Evolutionary conservation across 92 coral and sea anemone species (phyloP).

Genomic region (Ricordea florida): DNA sequence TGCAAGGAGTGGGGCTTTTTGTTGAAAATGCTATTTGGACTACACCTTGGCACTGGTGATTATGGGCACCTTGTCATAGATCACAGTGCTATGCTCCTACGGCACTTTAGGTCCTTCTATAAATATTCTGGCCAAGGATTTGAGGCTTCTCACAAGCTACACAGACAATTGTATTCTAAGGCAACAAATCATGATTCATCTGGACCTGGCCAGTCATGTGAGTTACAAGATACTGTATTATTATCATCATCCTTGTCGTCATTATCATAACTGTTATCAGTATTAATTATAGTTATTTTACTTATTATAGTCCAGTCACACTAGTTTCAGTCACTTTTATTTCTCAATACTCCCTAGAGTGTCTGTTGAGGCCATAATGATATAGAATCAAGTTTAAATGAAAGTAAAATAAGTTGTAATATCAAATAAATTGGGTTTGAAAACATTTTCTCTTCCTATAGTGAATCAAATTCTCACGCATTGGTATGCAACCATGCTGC

Average conservation of each 20-base stretch:
- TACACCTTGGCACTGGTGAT: constrained; percentile 1
- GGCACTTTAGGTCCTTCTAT: not conserved
- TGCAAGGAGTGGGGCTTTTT: not conserved
- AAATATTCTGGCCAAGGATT: no score
- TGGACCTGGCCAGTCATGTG: constrained; percentile 3
- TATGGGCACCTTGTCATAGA: no score
- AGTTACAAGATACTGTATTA: not conserved
- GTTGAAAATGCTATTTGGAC: not conserved
- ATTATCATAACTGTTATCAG: not conserved
- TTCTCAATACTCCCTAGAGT: not conserved
- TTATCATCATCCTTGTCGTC: not conserved
- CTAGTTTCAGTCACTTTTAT: not conserved
- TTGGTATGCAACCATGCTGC: no score
- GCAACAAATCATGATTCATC: no score
- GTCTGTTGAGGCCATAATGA: constrained; percentile 1
- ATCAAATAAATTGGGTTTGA: not conserved
- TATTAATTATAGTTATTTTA: not conserved
- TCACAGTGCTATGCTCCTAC: not conserved
- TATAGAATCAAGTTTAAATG: not conserved
- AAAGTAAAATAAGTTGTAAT: not conserved
- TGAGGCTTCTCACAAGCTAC: not conserved
- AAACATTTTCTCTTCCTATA: no score
- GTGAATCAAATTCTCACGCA: no score
- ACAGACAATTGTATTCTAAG: constrained; percentile 2
- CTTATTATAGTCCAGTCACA: constrained; percentile 4